Percentiles rank a stretch among this genome's conserved stretches.
These are phyloP conservation scores for Drosophila setosimentum DNA, from an alignment of 2,888 invertebrate species.

Conservation along the genomic window DNA sequence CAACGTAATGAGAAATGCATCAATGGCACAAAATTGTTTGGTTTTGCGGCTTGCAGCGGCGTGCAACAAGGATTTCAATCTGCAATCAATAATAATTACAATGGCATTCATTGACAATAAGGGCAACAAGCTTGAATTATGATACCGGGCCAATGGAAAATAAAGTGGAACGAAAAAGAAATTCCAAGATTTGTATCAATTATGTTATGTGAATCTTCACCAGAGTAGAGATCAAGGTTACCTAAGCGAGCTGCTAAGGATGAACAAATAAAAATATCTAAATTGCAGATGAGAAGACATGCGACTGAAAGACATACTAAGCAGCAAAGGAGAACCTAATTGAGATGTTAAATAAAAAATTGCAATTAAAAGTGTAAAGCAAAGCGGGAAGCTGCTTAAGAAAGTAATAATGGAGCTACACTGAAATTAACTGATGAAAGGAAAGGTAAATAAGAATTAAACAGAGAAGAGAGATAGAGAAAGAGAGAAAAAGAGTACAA, in stretches of 20 bases:
- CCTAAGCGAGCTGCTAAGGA: background rate
- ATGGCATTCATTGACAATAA: conserved; percentile 7
- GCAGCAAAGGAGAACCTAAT: background rate
- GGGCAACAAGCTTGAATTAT: conserved; percentile 20
- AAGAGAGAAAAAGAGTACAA: no score
- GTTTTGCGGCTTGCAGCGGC: conserved; percentile 27
- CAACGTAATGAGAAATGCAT: conserved; percentile 65
- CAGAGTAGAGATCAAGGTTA: background rate
- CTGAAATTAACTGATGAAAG: background rate
- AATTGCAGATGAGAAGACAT: background rate
- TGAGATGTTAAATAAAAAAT: conserved; percentile 5
- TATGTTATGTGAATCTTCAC: background rate
- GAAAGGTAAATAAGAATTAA: conserved; percentile 1
- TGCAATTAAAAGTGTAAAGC: conserved; percentile 2
- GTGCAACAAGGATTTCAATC: conserved; percentile 13
- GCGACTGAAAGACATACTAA: background rate
- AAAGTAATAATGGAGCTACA: background rate
- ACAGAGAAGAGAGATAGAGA: background rate
- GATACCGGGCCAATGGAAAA: background rate
- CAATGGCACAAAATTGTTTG: conserved; percentile 58
- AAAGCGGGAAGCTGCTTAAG: background rate
- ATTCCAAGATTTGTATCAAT: background rate
- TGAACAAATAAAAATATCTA: background rate
- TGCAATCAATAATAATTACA: conserved; percentile 42
- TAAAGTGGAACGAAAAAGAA: background rate